Evolutionary conservation across 53 echinoderm and acorn worm genomes (phyloP).

Genomic region (Zoroaster sp.): DNA sequence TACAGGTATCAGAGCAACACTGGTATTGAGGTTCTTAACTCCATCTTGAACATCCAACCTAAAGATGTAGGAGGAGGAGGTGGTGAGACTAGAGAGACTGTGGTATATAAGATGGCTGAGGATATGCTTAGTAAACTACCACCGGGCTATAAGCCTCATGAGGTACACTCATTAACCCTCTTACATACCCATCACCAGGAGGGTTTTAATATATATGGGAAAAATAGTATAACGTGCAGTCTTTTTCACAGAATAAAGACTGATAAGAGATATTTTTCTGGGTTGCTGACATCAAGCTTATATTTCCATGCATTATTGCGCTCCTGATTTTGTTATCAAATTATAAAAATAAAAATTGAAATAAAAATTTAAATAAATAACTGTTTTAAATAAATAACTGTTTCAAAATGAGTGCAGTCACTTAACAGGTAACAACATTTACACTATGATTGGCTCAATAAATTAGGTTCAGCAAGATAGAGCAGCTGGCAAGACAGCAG

Average conservation of each 20-base stretch:
- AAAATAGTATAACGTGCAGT: neutral
- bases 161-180: neutral
- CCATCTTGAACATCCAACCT: conserved; percentile 97
- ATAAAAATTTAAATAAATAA: no score
- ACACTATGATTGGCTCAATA: no score
- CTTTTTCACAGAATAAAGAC: neutral
- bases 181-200: no score
- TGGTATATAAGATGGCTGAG: conserved; percentile 86
- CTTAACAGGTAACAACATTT: no score
- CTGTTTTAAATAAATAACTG: no score
- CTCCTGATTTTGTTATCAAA: no score
- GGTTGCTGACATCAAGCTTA: no score
- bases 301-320: no score
- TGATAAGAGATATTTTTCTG: neutral
- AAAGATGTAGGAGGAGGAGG: conserved; percentile 97
- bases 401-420: no score
- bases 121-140: conserved; percentile 97
- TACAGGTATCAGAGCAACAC: conserved; percentile 98
- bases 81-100: conserved; percentile 95
- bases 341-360: no score
- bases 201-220: neutral
- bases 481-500: no score
- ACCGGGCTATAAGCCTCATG: conserved; percentile 74
- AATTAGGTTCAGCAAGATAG: no score
- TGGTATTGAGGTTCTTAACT: conserved; percentile 80